Conservation (phyloP, 2,888 invertebrate genomes). For the Scrobipalpa costella region DNA sequence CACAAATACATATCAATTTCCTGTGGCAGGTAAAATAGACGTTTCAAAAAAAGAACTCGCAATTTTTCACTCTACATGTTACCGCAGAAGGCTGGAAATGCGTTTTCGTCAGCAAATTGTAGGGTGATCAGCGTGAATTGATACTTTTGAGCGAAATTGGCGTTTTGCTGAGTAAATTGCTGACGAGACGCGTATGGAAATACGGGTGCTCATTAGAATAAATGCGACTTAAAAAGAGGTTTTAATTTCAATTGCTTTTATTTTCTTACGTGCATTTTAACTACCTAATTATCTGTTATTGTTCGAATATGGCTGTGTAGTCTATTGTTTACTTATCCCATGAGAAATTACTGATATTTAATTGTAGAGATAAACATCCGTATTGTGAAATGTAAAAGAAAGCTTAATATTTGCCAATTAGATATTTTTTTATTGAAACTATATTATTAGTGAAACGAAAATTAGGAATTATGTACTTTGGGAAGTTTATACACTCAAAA, state of each 20-base stretch:
- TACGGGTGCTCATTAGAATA: slow-evolving; percentile 14
- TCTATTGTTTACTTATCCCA: neutral
- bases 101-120: slow-evolving; percentile 15
- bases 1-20: neutral
- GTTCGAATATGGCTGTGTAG: neutral
- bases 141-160: slow-evolving; percentile 17
- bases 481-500: no score
- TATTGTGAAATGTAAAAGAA: neutral
- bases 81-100: slow-evolving; percentile 10
- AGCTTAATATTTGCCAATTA: neutral
- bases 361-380: neutral
- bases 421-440: no score
- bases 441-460: no score
- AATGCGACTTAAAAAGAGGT: slow-evolving; percentile 12
- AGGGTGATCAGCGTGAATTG: slow-evolving; percentile 12
- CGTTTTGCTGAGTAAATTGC: slow-evolving; percentile 17
- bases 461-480: no score
- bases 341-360: neutral
- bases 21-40: neutral
- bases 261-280: neutral
- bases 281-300: neutral
- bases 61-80: slow-evolving; percentile 19
- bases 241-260: slow-evolving; percentile 7
- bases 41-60: slow-evolving; percentile 7
- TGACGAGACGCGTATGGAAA: slow-evolving; percentile 8